Percentiles rank a stretch among this genome's conserved stretches.
Conservation (phyloP, 2,888 invertebrate genomes). For the Cantharis flavilabris region DNA sequence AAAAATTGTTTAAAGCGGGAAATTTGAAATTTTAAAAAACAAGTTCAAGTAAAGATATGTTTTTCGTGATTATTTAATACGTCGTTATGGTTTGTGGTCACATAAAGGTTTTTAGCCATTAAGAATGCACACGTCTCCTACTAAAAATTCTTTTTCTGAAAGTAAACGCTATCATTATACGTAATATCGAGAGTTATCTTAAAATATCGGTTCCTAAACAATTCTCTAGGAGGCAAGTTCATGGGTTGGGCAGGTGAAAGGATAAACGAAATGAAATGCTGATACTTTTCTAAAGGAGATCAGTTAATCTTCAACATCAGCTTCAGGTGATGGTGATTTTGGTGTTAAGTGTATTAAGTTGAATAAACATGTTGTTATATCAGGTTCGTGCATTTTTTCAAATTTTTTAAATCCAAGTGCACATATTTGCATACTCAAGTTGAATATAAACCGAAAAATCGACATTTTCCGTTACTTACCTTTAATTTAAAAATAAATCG, state of each 20-base stretch:
- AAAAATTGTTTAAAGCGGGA: too few relatives aligned
- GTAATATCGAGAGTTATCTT: slow-evolving; percentile 14
- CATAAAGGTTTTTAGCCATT: not conserved
- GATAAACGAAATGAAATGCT: slow-evolving; percentile 51
- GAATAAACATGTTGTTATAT: slow-evolving; percentile 39
- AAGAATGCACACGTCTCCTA: not conserved
- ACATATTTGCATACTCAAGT: not conserved
- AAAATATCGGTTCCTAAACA: not conserved
- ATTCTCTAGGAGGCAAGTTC: slow-evolving; percentile 1
- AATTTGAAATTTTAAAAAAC: not conserved
- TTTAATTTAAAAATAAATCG: not conserved
- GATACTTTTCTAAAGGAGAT: slow-evolving; percentile 53
- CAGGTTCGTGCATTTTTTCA: slow-evolving; percentile 42
- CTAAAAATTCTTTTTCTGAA: slow-evolving; percentile 12
- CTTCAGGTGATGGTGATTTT: slow-evolving; percentile 44
- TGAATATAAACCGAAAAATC: slow-evolving; percentile 1
- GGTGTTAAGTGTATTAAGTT: slow-evolving; percentile 36
- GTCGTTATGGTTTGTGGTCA: not conserved
- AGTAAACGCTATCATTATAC: slow-evolving; percentile 22
- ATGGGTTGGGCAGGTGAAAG: slow-evolving; percentile 52
- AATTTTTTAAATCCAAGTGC: not conserved
- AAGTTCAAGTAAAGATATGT: not conserved
- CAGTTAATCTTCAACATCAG: slow-evolving; percentile 44
- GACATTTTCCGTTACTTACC: not conserved
- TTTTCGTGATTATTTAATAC: not conserved